These are phyloP conservation scores for Sminthopsis crassicaudata DNA, from an alignment of 2,113 vertebrate species.

Conservation along the genomic window DNA sequence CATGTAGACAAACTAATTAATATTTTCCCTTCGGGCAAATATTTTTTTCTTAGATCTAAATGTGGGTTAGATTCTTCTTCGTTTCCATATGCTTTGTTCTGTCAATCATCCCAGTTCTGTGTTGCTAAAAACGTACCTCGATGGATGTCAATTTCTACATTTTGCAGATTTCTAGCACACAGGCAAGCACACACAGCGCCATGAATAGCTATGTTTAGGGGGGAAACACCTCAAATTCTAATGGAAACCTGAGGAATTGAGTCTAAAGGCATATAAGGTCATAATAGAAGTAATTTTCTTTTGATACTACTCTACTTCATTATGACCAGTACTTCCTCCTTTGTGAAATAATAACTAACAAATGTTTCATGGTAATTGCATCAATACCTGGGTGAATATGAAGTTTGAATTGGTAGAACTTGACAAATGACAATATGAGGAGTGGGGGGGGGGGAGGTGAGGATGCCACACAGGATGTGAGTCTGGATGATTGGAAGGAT, in stretches of 20 bases:
- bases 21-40: constrained; percentile 97
- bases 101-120: constrained; percentile 90
- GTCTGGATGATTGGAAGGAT: too few relatives aligned
- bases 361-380: background rate
- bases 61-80: constrained; percentile 93
- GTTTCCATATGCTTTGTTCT: constrained; percentile 95
- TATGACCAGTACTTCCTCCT: constrained; percentile 38
- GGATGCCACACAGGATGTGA: too few relatives aligned
- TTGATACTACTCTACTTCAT: constrained; percentile 58
- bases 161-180: constrained; percentile 83
- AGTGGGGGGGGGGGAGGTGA: too few relatives aligned
- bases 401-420: too few relatives aligned
- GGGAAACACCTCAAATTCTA: constrained; percentile 18
- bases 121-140: constrained; percentile 89
- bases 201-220: background rate
- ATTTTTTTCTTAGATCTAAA: constrained; percentile 98
- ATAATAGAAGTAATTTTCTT: constrained; percentile 65
- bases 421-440: too few relatives aligned
- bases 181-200: constrained; percentile 55
- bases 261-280: constrained; percentile 8
- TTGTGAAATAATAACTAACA: background rate
- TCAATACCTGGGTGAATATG: background rate
- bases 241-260: constrained; percentile 29
- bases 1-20: constrained; percentile 98
- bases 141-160: constrained; percentile 81